Evolutionary conservation across 2,797 vertebrate species (phyloP), one percentile per base, ranked within the genome.

Genomic region (Pelochelys cantorii): DNA sequence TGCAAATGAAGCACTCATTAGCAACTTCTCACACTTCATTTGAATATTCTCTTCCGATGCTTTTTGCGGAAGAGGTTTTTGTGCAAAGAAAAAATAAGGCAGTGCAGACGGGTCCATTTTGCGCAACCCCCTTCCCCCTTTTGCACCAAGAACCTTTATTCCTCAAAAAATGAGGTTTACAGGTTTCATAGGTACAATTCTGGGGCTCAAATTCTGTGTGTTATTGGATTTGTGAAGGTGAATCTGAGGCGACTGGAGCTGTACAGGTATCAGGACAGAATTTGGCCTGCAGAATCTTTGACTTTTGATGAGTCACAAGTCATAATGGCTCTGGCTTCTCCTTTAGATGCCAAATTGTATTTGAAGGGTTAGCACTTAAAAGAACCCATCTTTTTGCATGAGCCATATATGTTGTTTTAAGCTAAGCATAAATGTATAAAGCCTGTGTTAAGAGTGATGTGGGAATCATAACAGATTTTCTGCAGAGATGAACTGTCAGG

Each of bases 301-400:
- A 82, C 77, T 88, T 82, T 84, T 90, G 85, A 93, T 90, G 91
- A 93, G 85, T 96, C 77, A 92, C 52, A 90, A 84, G n/a, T 71
- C n/a, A 71, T 81, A 92, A 93, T 86, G 27, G 83, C 90, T 85
- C 83, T 80, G 52, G 22, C 52, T 78, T 93, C 37, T 88, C 85
- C 81, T 95, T 91, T 23, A 42, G 71, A 83, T 94, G 5, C 20
- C 74, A 82, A 27, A 77, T 93, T 95, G 60, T 22, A 68, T 65
- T 37, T 79, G 31, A 83, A 88, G 34, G 11, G 7, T 4, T 53
- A 86, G 20, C 81, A 78, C 55, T 95, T 86, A 82, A 52, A 90
- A 68, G 82, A 80, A 86, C 42, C 2, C 59, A 88, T 60, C 27
- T 89, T 89, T 95, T 93, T 74, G 27, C 31, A 23, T 87, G 59